Percentiles rank a stretch among this genome's conserved stretches.
Conservation (phyloP, 2,888 invertebrate genomes). For the Ganaspis brasiliensis region DNA sequence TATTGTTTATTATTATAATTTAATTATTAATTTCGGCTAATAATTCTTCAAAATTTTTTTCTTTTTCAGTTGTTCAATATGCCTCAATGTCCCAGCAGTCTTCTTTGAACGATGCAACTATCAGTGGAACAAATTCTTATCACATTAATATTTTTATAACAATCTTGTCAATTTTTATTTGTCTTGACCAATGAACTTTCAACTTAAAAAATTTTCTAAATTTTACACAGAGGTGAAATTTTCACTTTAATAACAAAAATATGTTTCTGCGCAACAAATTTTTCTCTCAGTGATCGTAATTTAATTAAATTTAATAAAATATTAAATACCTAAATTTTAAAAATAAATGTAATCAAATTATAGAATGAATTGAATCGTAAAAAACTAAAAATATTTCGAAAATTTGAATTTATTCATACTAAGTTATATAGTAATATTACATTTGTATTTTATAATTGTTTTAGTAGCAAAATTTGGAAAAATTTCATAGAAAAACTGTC, state of each 20-base stretch:
- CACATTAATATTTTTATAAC: slow-evolving; percentile 5
- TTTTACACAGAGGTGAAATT: background rate
- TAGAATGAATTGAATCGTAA: no score
- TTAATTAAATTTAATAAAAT: no score
- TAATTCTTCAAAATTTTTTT: background rate
- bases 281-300: background rate
- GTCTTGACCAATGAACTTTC: background rate
- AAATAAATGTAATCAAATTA: no score
- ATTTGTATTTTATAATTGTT: no score
- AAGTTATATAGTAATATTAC: no score
- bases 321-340: no score
- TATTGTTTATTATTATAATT: no score
- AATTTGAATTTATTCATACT: no score
- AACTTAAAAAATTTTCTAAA: background rate
- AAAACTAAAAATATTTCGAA: no score
- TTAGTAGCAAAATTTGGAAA: no score
- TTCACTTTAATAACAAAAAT: background rate
- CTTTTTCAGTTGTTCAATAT: slow-evolving; percentile 58
- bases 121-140: slow-evolving; percentile 29
- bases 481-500: no score
- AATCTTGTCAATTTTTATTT: slow-evolving; percentile 1
- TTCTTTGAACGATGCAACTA: slow-evolving; percentile 42
- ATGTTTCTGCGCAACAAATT: background rate
- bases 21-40: background rate
- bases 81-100: slow-evolving; percentile 58